These are phyloP conservation scores for Acipenser ruthenus DNA, from an alignment of 2,797 vertebrate species.

Conservation along the genomic window DNA sequence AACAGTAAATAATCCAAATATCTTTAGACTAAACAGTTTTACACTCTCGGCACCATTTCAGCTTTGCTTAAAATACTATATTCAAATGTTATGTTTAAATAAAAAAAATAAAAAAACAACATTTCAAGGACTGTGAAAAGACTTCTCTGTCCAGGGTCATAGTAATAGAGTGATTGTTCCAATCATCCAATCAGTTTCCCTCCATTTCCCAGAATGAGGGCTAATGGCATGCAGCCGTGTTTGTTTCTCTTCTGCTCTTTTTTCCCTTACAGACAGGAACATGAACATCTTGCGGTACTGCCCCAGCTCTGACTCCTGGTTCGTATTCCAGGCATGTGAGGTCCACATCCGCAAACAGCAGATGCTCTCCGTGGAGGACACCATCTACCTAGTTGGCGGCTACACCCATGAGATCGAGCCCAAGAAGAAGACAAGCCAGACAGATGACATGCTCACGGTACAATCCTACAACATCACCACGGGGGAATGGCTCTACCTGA, in stretches of 20 bases:
- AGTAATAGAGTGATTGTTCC: no score
- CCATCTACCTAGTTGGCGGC: constrained; percentile 88
- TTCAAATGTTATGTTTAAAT: no score
- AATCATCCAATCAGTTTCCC: no score
- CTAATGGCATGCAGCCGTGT: background rate
- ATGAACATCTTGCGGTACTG: constrained; percentile 83
- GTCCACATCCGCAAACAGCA: constrained; percentile 91
- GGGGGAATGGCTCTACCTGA: constrained; percentile 80
- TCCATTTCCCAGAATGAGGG: no score
- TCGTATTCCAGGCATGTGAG: constrained; percentile 67
- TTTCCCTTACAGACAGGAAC: constrained; percentile 73
- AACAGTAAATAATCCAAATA: no score
- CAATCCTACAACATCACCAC: constrained; percentile 81
- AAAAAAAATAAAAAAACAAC: no score
- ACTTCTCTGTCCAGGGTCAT: no score
- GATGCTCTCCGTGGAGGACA: constrained; percentile 93
- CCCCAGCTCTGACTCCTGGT: constrained; percentile 75
- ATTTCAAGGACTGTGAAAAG: no score
- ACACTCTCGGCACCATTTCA: no score
- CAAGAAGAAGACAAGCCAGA: constrained; percentile 57
- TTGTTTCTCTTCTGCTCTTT: constrained; percentile 20
- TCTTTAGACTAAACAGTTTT: no score
- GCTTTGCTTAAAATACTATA: no score
- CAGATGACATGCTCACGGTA: constrained; percentile 77
- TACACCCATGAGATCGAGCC: constrained; percentile 76